Base-by-base conservation (phyloP, 1,140 invertebrate genomes). In the Brachionus paranguensis region DNA sequence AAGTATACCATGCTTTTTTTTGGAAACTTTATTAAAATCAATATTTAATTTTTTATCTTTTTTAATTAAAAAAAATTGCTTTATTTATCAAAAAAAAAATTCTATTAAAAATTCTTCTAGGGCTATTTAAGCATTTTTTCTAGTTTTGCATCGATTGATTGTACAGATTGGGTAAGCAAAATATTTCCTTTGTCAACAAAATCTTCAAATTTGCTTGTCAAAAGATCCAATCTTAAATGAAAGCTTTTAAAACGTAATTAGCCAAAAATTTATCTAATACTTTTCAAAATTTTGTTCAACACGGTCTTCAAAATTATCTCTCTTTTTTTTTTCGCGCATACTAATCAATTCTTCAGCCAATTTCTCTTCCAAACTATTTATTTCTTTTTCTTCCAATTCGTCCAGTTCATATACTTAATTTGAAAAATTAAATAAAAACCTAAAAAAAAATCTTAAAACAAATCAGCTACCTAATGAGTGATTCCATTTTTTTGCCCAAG, bases 251-350 rank as follows among this genome's bases (percentile, higher is more conserved):
- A 55, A n/a, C 5, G 29, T 17, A 17, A 74, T 24, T 53, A 20
- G 2, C 7, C 14, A 50, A 78, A 43, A 74, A 78, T 47, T 60
- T 14, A 20, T 2, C 5, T 24, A n/a, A 14, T 68, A 64, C 78
- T 68, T 81, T 45, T 81, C 50, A n/a, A 41, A 81, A 45, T 45
- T 47, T 81, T 81, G n/a, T 24, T 81, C 53, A 43, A 81, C 17
- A 29, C 37, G 33, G 1, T 7, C 20, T 20, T 64, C 78, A 43
- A 81, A 81, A n/a, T 81, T 68, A 24, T 65, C 53, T 14, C 64
- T 81, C 10, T 20, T 64, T 27, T 43, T 41, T 68, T 41, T 64
- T 68, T 81, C 27, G 1, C 24, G 7, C 10, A 24, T 37, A 6
- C 3, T 24, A 3, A 81, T 43, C 29, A 81, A 24, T 47, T 81